A percentile compares a stretch with the other conserved stretches of the same genome.
phyloP scores from a whole-genome alignment of 2,113 vertebrate species.

The Holacanthus passer region DNA sequence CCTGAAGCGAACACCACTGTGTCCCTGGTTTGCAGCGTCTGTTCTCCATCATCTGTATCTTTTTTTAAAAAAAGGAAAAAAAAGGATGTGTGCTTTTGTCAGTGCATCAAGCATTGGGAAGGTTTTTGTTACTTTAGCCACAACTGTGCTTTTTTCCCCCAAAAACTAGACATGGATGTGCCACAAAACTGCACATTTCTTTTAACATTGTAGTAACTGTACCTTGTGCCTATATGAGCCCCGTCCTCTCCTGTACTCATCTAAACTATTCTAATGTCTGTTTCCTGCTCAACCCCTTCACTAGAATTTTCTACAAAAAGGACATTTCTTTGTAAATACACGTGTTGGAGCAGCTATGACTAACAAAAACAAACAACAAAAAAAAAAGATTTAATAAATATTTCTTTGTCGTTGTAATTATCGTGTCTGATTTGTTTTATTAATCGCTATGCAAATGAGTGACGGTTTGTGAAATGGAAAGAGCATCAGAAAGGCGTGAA shows the following conservation, averaged over 20 bases:
- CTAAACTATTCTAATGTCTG: slow-evolving; percentile 54
- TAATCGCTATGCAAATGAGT: slow-evolving; percentile 26
- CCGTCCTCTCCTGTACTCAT: slow-evolving; percentile 45
- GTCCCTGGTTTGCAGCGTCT: slow-evolving; percentile 41
- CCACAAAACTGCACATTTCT: slow-evolving; percentile 60
- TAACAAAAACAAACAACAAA: slow-evolving; percentile 83
- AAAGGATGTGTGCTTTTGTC: slow-evolving; percentile 47
- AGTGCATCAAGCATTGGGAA: slow-evolving; percentile 40
- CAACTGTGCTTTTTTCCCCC: slow-evolving; percentile 7
- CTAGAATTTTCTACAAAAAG: slow-evolving; percentile 84
- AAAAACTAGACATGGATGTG: slow-evolving; percentile 46
- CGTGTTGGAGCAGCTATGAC: slow-evolving; percentile 95
- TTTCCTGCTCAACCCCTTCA: slow-evolving; percentile 62
- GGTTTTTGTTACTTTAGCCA: slow-evolving; percentile 29
- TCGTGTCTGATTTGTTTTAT: slow-evolving; percentile 56
- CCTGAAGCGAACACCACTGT: slow-evolving; percentile 60
- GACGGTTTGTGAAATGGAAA: slow-evolving; percentile 28
- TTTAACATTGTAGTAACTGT: slow-evolving; percentile 57
- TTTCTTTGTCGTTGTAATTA: slow-evolving; percentile 83
- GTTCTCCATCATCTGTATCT: slow-evolving; percentile 50
- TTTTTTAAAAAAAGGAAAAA: too few species aligned
- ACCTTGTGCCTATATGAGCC: slow-evolving; percentile 64
- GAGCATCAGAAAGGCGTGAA: slow-evolving; percentile 25
- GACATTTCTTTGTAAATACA: slow-evolving; percentile 99
- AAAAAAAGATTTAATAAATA: slow-evolving; percentile 84